These are phyloP conservation scores for Allygus modestus DNA, from an alignment of 2,888 invertebrate genomes.

Conservation along the genomic window DNA sequence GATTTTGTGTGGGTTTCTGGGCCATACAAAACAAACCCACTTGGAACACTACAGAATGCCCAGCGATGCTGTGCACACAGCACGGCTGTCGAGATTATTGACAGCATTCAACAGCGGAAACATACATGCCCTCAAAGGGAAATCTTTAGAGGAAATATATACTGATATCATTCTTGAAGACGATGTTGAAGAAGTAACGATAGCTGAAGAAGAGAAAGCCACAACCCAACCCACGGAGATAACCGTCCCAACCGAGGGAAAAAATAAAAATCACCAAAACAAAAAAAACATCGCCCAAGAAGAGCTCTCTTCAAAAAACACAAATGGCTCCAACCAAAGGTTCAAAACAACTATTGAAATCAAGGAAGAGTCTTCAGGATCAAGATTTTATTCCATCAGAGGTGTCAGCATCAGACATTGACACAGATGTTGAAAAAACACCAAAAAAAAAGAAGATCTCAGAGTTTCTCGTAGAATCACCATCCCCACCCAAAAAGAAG, in stretches of 20 bases:
- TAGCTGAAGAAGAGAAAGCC: background rate
- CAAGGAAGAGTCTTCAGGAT: background rate
- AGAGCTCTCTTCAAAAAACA: background rate
- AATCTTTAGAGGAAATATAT: background rate
- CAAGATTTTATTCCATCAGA: background rate
- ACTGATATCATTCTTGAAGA: background rate
- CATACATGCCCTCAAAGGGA: background rate
- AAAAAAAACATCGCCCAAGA: no score
- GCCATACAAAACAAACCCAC: constrained; percentile 23
- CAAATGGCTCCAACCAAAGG: no score
- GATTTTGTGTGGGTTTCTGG: background rate
- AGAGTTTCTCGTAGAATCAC: no score
- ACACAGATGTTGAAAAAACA: no score
- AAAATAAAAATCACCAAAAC: no score
- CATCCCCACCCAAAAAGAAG: no score
- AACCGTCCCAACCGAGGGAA: background rate
- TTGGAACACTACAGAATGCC: background rate
- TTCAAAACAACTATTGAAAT: no score
- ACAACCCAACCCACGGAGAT: no score
- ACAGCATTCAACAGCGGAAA: background rate
- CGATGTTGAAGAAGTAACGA: background rate
- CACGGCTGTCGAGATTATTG: background rate
- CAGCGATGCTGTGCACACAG: constrained; percentile 9
- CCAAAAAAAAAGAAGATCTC: no score
- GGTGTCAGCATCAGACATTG: no score